A percentile compares a stretch with the other conserved stretches of the same genome.
Evolutionary conservation across 2,113 vertebrate species (phyloP).

Genomic region (Calonectris borealis): DNA sequence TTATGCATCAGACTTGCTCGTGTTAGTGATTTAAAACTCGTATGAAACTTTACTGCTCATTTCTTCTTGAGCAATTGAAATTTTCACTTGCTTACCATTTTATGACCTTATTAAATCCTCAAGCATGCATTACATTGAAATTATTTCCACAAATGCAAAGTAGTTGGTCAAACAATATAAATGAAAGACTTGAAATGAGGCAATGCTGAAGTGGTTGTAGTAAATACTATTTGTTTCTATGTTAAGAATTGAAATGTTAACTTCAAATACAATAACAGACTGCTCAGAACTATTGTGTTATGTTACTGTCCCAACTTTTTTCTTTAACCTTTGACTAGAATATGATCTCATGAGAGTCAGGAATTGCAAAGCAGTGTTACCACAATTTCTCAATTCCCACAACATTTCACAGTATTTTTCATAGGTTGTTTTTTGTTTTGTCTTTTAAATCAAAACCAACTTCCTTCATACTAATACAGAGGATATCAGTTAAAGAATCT

Average conservation of each 20-base stretch:
- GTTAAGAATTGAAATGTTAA: background rate
- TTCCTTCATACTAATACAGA: background rate
- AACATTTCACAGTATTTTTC: background rate
- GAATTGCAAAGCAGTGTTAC: background rate
- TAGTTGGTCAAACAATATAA: background rate
- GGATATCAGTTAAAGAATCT: background rate
- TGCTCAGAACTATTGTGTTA: background rate
- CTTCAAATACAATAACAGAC: background rate
- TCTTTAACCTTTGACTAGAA: background rate
- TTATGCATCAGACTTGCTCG: background rate
- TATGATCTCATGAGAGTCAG: background rate
- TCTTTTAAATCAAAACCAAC: background rate
- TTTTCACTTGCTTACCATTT: background rate
- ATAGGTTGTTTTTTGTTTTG: background rate
- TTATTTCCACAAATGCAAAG: background rate
- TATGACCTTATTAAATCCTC: background rate
- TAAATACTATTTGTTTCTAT: background rate
- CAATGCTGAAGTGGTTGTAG: background rate
- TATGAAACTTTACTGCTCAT: background rate
- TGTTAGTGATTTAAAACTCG: background rate
- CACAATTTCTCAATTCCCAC: background rate
- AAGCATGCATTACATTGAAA: background rate
- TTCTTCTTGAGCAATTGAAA: background rate
- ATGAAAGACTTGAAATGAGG: background rate
- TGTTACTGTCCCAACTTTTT: background rate